phyloP scores from a whole-genome alignment of 2,797 vertebrate species.

The Amblyopsis hoosieri region DNA sequence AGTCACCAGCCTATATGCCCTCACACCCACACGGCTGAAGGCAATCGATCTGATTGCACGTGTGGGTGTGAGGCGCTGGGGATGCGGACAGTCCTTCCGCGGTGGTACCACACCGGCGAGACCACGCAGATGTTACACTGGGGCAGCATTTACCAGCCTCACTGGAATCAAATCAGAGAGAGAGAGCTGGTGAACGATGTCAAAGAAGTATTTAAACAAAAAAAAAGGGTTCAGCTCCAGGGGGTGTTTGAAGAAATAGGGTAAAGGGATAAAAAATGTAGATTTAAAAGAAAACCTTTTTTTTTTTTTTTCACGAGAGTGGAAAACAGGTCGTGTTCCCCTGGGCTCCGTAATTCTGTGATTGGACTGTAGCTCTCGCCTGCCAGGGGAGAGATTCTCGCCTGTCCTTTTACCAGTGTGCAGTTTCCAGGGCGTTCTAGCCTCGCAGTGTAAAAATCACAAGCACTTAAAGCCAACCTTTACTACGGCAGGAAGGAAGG shows the following conservation, averaged over 20 bases:
- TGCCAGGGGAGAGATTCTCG: conserved; percentile 58
- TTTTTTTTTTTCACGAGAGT: conserved; percentile 28
- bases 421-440: conserved; percentile 46
- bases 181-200: conserved; percentile 16
- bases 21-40: too few species aligned
- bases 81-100: too few species aligned
- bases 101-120: too few species aligned
- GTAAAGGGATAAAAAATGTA: conserved; percentile 20
- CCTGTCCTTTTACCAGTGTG: conserved; percentile 47
- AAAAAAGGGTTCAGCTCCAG: conserved; percentile 11
- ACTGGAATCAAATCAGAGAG: conserved; percentile 33
- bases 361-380: conserved; percentile 61
- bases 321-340: conserved; percentile 54
- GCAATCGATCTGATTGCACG: too few species aligned
- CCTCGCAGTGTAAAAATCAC: conserved; percentile 70
- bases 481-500: conserved; percentile 49
- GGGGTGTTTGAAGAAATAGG: conserved; percentile 21
- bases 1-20: too few species aligned
- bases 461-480: conserved; percentile 64
- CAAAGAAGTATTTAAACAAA: conserved; percentile 12
- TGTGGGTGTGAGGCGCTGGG: too few species aligned
- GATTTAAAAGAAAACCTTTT: conserved; percentile 11
- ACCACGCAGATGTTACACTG: conserved; percentile 2
- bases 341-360: conserved; percentile 49
- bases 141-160: conserved; percentile 69